phyloP scores from a whole-genome alignment of 2,113 vertebrate genomes.

The Dunckerocampus dactyliophorus region DNA sequence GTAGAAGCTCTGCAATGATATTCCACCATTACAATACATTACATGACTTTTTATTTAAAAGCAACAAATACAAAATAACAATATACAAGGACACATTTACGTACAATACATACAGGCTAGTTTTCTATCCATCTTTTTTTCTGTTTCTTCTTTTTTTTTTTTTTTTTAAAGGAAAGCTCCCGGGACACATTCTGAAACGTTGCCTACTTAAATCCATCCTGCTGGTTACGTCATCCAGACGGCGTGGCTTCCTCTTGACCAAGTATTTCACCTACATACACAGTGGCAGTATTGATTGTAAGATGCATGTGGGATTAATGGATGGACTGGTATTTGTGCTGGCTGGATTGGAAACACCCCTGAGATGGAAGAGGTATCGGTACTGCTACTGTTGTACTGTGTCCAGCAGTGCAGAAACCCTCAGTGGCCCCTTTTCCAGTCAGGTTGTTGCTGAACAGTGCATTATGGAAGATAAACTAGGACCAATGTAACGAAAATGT shows the following conservation, averaged over 20 bases:
- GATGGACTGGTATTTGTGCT: conserved; percentile 63
- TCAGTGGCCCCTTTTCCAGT: conserved; percentile 42
- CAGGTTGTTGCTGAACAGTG: conserved; percentile 47
- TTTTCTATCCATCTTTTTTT: conserved; percentile 50
- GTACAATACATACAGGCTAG: conserved; percentile 68
- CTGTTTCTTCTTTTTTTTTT: too few species aligned
- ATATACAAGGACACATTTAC: conserved; percentile 66
- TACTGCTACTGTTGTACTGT: conserved; percentile 46
- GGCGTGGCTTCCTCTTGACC: conserved; percentile 33
- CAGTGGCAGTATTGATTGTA: conserved; percentile 58
- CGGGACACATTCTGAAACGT: conserved; percentile 50
- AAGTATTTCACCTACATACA: conserved; percentile 45
- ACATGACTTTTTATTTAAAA: conserved; percentile 77
- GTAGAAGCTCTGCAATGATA: conserved; percentile 13
- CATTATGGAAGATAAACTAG: conserved; percentile 56
- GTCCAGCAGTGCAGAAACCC: conserved; percentile 59
- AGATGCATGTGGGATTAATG: conserved; percentile 60
- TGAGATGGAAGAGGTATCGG: conserved; percentile 67
- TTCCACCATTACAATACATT: conserved; percentile 59
- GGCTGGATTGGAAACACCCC: conserved; percentile 69
- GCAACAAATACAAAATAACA: conserved; percentile 77
- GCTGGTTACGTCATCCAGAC: conserved; percentile 51
- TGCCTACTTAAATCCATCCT: conserved; percentile 45
- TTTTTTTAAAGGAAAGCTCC: conserved; percentile 34
- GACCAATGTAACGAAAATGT: conserved; percentile 49